A percentile compares a stretch with the other conserved stretches of the same genome.
Evolutionary conservation across 2,888 invertebrate species (phyloP).

Genomic region (Alloscopus bannaensis): DNA sequence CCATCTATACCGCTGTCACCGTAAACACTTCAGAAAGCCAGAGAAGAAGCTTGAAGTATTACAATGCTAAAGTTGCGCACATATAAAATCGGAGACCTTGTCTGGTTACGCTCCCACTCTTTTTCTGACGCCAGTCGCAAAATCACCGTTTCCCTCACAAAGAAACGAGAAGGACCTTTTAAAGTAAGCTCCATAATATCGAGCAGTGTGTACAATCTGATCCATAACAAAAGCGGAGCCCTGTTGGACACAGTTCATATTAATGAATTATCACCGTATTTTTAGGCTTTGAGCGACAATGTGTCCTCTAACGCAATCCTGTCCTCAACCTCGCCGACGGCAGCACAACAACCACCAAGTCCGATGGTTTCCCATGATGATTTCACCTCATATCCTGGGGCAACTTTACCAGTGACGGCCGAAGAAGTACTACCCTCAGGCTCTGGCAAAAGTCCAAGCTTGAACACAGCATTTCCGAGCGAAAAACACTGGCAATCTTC

Average conservation of each 20-base stretch:
- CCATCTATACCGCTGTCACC: slow-evolving; percentile 11
- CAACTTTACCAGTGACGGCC: no score
- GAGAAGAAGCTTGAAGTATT: slow-evolving; percentile 18
- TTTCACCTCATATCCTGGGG: no score
- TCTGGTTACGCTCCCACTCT: slow-evolving; percentile 28
- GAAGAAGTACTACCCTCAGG: no score
- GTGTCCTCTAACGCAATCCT: no score
- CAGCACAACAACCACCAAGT: no score
- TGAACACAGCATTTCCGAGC: no score
- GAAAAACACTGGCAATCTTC: no score
- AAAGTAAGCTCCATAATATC: slow-evolving; percentile 10
- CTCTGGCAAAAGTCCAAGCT: no score
- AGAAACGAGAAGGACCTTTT: slow-evolving; percentile 54
- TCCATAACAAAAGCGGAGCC: background rate
- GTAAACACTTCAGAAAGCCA: slow-evolving; percentile 30
- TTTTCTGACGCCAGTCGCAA: slow-evolving; percentile 35
- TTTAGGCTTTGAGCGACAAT: no score
- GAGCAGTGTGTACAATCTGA: slow-evolving; percentile 10
- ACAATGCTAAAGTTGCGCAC: slow-evolving; percentile 24
- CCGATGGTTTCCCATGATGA: no score
- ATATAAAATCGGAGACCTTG: slow-evolving; percentile 46
- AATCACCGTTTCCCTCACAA: slow-evolving; percentile 3
- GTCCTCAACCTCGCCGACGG: no score
- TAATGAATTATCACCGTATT: slow-evolving; percentile 35
- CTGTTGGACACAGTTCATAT: slow-evolving; percentile 34